A percentile compares a stretch with the other conserved stretches of the same genome.
Conservation (phyloP, 2,888 invertebrate species). For the Dermolepida albohirtum region DNA sequence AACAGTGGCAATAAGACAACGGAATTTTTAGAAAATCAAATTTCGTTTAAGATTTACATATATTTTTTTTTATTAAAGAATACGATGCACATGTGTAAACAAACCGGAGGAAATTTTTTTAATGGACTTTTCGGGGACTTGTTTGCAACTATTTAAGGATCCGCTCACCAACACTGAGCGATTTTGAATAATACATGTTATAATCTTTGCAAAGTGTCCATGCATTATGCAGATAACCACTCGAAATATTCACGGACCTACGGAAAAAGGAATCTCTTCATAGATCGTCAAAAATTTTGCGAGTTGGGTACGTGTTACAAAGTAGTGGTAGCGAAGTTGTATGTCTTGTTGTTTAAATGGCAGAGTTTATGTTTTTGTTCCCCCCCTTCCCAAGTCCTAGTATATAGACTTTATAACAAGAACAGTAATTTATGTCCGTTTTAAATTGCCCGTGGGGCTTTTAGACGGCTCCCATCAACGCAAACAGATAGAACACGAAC, state of each 20-base stretch:
- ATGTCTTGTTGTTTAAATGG: conserved; percentile 25
- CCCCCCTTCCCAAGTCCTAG: background rate
- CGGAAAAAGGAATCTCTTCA: conserved; percentile 36
- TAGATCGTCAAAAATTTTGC: conserved; percentile 20
- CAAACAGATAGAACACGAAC: conserved; percentile 3
- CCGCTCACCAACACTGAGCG: conserved; percentile 46
- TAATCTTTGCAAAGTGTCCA: conserved; percentile 53
- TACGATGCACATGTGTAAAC: conserved; percentile 22
- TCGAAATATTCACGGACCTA: conserved; percentile 50
- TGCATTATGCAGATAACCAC: conserved; percentile 54
- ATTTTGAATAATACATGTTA: conserved; percentile 56
- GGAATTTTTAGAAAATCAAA: conserved; percentile 6
- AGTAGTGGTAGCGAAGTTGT: background rate
- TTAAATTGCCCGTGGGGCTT: background rate
- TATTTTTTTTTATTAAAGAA: conserved; percentile 16
- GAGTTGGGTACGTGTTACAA: conserved; percentile 12
- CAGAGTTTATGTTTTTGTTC: conserved; percentile 26
- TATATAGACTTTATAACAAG: background rate
- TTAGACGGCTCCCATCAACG: conserved; percentile 5
- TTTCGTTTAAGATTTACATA: conserved; percentile 8
- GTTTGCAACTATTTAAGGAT: conserved; percentile 48
- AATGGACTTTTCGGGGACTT: conserved; percentile 43
- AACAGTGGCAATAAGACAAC: background rate
- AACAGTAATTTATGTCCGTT: conserved; percentile 33
- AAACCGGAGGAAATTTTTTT: conserved; percentile 16